A percentile compares a stretch with the other conserved stretches of the same genome.
These are phyloP conservation scores for Dasypolia templi DNA, from an alignment of 2,888 invertebrate genomes.

Conservation along the genomic window DNA sequence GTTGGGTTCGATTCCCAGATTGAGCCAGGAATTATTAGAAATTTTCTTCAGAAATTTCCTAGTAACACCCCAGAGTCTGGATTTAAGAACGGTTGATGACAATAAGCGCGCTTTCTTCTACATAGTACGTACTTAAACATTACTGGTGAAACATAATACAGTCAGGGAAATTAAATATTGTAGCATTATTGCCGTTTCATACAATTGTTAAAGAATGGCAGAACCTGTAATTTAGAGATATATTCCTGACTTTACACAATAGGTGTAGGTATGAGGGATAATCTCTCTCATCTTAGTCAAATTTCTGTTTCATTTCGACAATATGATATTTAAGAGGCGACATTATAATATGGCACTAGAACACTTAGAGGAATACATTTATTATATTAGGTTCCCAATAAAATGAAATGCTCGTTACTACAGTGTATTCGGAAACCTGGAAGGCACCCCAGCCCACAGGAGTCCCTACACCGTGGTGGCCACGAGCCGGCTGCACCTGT, in stretches of 20 bases:
- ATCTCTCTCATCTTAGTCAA: no score
- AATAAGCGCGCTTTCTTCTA: background rate
- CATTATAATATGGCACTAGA: no score
- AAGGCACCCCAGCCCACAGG: constrained; percentile 67
- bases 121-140: no score
- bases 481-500: constrained; percentile 75
- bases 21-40: no score
- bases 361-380: background rate
- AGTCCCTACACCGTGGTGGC: constrained; percentile 73
- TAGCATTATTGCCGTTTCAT: background rate
- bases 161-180: background rate
- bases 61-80: background rate
- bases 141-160: no score
- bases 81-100: background rate
- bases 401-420: background rate
- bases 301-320: no score
- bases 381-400: background rate
- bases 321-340: no score
- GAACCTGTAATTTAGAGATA: background rate
- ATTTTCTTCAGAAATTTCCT: background rate
- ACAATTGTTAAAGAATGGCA: background rate
- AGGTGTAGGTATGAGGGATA: no score
- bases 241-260: background rate
- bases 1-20: background rate
- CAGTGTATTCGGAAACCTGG: constrained; percentile 82